phyloP scores from a whole-genome alignment of 92 coral and sea anemone species.

The Palythoa grandiflora region DNA sequence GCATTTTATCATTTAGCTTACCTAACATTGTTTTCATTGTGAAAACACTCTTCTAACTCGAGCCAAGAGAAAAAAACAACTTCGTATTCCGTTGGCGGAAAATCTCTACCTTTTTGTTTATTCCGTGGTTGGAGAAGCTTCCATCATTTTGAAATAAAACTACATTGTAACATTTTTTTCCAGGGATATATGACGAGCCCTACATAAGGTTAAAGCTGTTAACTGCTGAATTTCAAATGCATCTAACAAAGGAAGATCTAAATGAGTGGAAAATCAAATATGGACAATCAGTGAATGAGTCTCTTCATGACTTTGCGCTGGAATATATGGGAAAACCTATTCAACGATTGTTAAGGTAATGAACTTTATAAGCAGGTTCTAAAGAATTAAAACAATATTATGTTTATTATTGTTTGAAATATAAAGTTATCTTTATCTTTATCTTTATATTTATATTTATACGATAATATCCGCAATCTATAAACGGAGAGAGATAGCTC shows the following conservation, averaged over 20 bases:
- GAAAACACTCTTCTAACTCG: no score
- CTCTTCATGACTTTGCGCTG: slow-evolving; percentile 63
- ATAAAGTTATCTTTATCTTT: no score
- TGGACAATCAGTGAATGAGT: slow-evolving; percentile 61
- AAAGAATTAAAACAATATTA: not conserved
- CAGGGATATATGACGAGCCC: slow-evolving; percentile 34
- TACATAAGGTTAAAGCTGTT: not conserved
- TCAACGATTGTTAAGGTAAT: slow-evolving; percentile 68
- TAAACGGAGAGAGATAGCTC: no score
- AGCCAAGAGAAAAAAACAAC: no score
- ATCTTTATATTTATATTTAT: no score
- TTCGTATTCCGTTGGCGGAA: no score
- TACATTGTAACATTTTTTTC: not conserved
- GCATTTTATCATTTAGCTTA: no score
- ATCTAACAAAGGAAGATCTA: not conserved
- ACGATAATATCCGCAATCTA: no score
- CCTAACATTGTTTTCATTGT: no score
- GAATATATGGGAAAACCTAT: slow-evolving; percentile 72
- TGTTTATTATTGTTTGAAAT: no score
- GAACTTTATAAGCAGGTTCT: not conserved
- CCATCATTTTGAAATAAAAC: not conserved
- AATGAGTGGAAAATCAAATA: slow-evolving; percentile 58
- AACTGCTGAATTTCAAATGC: not conserved
- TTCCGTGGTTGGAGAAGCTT: not conserved
- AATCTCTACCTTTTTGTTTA: no score